These are phyloP conservation scores for Allacma fusca DNA, from an alignment of 2,888 invertebrate genomes.

Conservation along the genomic window DNA sequence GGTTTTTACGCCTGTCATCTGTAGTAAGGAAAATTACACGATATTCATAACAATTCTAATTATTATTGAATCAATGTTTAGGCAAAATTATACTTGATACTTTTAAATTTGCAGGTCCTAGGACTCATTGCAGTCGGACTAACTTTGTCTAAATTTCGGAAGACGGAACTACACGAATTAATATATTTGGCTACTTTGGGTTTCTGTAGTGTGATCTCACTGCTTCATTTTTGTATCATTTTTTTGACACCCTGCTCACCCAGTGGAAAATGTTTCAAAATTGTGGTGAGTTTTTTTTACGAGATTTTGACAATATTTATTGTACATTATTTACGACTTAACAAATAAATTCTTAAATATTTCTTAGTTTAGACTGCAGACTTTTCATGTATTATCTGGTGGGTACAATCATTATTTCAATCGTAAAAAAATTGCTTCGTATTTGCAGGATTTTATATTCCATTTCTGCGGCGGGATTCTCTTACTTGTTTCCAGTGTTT, in stretches of 20 bases:
- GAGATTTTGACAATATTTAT: no score
- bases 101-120: not conserved
- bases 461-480: constrained; percentile 30
- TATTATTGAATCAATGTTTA: not conserved
- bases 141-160: constrained; percentile 32
- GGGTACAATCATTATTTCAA: no score
- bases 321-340: not conserved
- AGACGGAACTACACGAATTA: constrained; percentile 25
- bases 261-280: constrained; percentile 30
- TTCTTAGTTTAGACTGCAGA: no score
- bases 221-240: constrained; percentile 23
- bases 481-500: constrained; percentile 21
- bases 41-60: no score
- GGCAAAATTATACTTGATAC: not conserved
- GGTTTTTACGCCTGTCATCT: constrained; percentile 23
- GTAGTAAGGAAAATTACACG: no score
- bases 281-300: constrained; percentile 20
- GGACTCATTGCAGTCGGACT: constrained; percentile 34
- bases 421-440: not conserved
- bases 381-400: no score
- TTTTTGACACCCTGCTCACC: constrained; percentile 19
- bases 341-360: no score
- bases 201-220: not conserved
- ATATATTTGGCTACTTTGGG: constrained; percentile 24
- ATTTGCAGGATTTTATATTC: constrained; percentile 38